Percentiles rank a stretch among this genome's conserved stretches.
Evolutionary conservation across 2,797 vertebrate genomes (phyloP).

Genomic region (Aplochiton taeniatus): DNA sequence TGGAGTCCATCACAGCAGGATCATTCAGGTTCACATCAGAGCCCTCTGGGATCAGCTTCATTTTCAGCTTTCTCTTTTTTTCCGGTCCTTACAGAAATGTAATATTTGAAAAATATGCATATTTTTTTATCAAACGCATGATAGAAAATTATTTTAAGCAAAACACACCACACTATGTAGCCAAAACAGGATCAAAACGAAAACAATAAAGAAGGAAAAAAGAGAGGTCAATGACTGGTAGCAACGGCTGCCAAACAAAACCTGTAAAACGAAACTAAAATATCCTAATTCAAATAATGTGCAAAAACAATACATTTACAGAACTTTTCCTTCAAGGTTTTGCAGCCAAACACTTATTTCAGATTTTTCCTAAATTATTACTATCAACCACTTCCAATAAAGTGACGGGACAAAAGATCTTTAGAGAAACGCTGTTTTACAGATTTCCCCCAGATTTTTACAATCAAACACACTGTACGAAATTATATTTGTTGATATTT

Average conservation of each 20-base stretch:
- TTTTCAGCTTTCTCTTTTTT: background rate
- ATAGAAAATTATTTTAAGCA: too few species aligned
- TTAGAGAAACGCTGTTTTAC: too few species aligned
- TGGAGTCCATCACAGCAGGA: background rate
- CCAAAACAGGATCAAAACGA: background rate
- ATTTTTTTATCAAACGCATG: too few species aligned
- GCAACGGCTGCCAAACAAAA: slow-evolving; percentile 3
- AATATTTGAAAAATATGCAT: too few species aligned
- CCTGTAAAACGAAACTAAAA: slow-evolving; percentile 9
- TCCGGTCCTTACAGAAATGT: background rate
- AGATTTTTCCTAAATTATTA: background rate
- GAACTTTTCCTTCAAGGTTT: background rate
- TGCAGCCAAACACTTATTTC: background rate
- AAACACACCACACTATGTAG: too few species aligned
- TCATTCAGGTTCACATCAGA: background rate
- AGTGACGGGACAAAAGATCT: too few species aligned
- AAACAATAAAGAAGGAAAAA: slow-evolving; percentile 2
- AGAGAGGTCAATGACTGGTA: slow-evolving; percentile 3
- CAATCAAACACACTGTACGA: too few species aligned
- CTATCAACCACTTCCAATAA: background rate
- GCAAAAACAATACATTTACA: slow-evolving; percentile 2
- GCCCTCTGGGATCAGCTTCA: background rate
- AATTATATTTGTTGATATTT: too few species aligned
- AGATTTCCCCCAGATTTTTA: too few species aligned
- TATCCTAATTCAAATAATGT: slow-evolving; percentile 8